Evolutionary conservation across 1,140 invertebrate genomes (phyloP).

Genomic region (Conopomorpha cramerella): DNA sequence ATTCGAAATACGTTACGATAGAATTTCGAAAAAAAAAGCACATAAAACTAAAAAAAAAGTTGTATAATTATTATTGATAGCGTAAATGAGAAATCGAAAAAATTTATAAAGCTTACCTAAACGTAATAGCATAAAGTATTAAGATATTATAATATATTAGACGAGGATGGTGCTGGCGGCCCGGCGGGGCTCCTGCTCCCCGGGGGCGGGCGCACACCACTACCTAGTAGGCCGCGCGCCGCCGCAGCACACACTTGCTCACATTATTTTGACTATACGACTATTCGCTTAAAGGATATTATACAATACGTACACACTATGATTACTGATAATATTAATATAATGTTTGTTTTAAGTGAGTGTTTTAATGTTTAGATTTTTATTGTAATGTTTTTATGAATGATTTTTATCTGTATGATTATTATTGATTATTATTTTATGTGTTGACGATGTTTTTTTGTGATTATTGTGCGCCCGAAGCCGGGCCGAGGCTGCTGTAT

Average conservation of each 20-base stretch:
- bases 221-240: conserved; percentile 23
- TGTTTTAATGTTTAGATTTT: conserved; percentile 62
- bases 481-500: conserved; percentile 43
- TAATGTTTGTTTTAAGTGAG: conserved; percentile 60
- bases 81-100: conserved; percentile 57
- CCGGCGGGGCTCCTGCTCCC: conserved; percentile 7
- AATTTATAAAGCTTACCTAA: conserved; percentile 61
- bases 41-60: conserved; percentile 60
- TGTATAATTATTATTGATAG: conserved; percentile 60
- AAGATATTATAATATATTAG: conserved; percentile 50
- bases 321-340: conserved; percentile 60
- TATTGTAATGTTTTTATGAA: conserved; percentile 61
- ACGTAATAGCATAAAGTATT: conserved; percentile 59
- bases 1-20: conserved; percentile 55
- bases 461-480: conserved; percentile 46
- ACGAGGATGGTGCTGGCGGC: conserved; percentile 14
- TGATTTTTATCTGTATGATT: conserved; percentile 61
- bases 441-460: conserved; percentile 59
- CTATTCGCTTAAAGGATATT: conserved; percentile 59
- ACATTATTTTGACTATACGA: conserved; percentile 57
- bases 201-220: conserved; percentile 5
- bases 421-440: conserved; percentile 61
- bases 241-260: conserved; percentile 43
- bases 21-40: conserved; percentile 58
- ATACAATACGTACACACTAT: conserved; percentile 55